Evolutionary conservation across 2,113 vertebrate species (phyloP).

Genomic region (Martes martes): DNA sequence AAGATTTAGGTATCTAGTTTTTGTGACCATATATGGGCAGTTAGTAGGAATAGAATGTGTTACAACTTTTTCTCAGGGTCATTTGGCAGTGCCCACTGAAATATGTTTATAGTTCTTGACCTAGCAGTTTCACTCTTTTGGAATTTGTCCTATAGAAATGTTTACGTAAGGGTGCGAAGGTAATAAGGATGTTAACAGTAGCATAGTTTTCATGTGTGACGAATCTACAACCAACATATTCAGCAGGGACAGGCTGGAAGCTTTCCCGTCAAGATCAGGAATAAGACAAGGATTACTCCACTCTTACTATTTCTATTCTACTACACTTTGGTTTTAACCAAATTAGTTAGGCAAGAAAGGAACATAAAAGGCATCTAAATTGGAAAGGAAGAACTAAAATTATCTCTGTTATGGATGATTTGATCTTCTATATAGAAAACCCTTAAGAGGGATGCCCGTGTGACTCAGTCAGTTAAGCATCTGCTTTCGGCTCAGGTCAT

Average conservation of each 20-base stretch:
- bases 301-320: background rate
- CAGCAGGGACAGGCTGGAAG: background rate
- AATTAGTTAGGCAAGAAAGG: background rate
- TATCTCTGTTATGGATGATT: background rate
- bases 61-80: background rate
- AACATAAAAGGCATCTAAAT: background rate
- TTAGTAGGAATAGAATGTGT: background rate
- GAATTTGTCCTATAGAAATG: background rate
- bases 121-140: background rate
- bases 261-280: background rate
- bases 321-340: background rate
- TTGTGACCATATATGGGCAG: background rate
- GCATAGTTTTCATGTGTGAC: background rate
- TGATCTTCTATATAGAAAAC: background rate
- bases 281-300: background rate
- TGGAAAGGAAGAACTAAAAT: background rate
- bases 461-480: no score
- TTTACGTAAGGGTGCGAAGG: background rate
- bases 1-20: background rate
- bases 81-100: background rate
- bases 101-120: background rate
- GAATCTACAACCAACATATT: background rate
- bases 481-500: no score
- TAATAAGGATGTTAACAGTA: background rate
- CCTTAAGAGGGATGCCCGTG: background rate